Evolutionary conservation across 2,113 vertebrate genomes (phyloP).

Genomic region (Meriones unguiculatus): DNA sequence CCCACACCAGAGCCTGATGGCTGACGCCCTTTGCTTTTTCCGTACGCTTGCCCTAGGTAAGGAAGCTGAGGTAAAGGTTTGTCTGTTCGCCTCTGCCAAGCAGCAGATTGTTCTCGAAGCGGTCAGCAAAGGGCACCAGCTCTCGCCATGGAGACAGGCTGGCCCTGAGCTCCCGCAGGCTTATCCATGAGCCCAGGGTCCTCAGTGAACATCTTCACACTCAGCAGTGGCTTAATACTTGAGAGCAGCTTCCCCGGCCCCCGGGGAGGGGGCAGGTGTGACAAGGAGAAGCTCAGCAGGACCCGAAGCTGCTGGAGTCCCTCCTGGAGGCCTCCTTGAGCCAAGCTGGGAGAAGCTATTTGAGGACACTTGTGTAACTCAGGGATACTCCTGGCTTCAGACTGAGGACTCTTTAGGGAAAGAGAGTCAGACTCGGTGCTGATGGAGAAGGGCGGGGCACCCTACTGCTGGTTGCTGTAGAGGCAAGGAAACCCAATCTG

Average conservation of each 20-base stretch:
- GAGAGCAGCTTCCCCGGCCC: not conserved
- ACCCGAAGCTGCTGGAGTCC: not conserved
- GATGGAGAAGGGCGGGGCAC: too few species aligned
- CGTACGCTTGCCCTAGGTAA: not conserved
- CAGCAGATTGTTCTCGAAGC: not conserved
- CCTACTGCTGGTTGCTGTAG: not conserved
- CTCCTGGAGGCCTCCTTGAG: not conserved
- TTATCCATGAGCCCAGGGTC: not conserved
- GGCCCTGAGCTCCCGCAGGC: not conserved
- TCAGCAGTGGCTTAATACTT: not conserved
- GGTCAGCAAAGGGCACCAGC: not conserved
- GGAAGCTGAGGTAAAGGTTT: not conserved
- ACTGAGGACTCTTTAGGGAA: not conserved
- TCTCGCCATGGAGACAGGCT: not conserved
- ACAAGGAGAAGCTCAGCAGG: not conserved
- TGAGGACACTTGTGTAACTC: not conserved
- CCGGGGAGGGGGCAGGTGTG: not conserved
- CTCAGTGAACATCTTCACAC: not conserved
- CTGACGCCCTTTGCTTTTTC: not conserved
- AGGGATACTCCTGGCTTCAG: not conserved
- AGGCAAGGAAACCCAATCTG: not conserved
- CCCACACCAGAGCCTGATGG: not conserved
- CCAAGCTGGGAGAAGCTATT: not conserved
- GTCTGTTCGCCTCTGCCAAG: not conserved
- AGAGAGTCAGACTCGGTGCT: not conserved